Evolutionary conservation across 2,113 vertebrate genomes (phyloP).

Genomic region (Chaetorhynchus papuensis): DNA sequence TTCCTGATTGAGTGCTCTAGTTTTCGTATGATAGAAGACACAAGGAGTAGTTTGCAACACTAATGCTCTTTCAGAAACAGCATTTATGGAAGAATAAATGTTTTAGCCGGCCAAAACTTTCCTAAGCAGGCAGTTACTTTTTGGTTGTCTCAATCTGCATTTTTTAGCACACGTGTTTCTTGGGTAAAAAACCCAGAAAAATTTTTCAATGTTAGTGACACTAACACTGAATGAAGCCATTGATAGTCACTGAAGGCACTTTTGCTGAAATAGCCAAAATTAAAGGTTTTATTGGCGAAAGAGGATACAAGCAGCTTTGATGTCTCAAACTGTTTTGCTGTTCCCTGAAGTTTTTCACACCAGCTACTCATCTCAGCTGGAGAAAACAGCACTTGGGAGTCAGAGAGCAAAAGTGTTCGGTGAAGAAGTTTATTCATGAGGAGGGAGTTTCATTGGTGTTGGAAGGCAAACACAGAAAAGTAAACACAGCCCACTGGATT

Average conservation of each 20-base stretch:
- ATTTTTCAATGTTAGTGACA: background rate
- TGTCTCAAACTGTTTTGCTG: background rate
- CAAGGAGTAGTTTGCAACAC: background rate
- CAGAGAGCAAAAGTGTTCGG: constrained; percentile 68
- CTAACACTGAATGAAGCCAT: background rate
- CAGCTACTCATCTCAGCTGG: constrained; percentile 73
- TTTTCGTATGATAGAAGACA: background rate
- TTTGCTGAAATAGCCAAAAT: background rate
- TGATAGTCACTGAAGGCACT: background rate
- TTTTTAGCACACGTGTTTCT: background rate
- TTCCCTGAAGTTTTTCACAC: constrained; percentile 74
- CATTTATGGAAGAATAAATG: background rate
- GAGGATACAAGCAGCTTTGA: background rate
- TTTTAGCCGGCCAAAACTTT: background rate
- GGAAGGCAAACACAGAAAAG: constrained; percentile 74
- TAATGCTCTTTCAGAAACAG: background rate
- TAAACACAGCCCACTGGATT: constrained; percentile 75
- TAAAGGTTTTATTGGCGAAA: background rate
- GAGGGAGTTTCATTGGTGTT: constrained; percentile 71
- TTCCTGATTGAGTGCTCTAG: background rate
- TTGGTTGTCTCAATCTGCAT: background rate
- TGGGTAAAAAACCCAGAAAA: background rate
- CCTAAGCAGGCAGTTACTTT: background rate
- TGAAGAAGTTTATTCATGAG: constrained; percentile 69
- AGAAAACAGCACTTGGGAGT: constrained; percentile 69